Percentiles rank a stretch among this genome's conserved stretches.
These are phyloP conservation scores for Trachops cirrhosus DNA, from an alignment of 2,797 vertebrate genomes.

Conservation along the genomic window DNA sequence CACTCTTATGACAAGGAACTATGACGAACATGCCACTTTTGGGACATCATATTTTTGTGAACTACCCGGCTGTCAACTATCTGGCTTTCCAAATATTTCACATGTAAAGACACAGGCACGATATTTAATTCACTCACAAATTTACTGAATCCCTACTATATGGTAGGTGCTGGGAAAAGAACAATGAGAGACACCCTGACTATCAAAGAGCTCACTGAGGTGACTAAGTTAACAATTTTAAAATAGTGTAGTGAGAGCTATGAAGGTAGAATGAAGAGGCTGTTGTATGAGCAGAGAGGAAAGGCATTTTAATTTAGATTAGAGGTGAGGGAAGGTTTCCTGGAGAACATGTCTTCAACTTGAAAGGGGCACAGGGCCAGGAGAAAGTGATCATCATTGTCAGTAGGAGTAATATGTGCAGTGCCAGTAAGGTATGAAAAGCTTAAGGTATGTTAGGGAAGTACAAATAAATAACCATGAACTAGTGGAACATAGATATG, in stretches of 20 bases:
- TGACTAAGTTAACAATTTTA: not conserved
- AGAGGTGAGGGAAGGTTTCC: not conserved
- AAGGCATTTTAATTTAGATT: not conserved
- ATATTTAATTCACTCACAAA: constrained; percentile 20
- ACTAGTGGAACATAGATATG: not conserved
- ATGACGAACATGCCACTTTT: not conserved
- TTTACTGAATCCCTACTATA: not conserved
- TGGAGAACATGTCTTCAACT: not conserved
- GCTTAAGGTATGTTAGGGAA: not conserved
- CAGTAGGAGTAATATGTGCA: not conserved
- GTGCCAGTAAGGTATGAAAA: not conserved
- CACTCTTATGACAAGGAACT: not conserved
- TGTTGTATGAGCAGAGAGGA: not conserved
- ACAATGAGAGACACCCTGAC: not conserved
- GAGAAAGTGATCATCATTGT: not conserved
- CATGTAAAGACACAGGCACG: not conserved
- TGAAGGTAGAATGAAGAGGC: not conserved
- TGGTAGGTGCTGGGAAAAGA: not conserved
- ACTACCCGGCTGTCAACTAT: not conserved
- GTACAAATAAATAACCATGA: not conserved
- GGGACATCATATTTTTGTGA: not conserved
- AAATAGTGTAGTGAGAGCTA: not conserved
- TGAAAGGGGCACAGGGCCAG: not conserved
- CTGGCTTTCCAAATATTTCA: constrained; percentile 21
- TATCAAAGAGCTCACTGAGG: not conserved